Base-by-base conservation (phyloP, 2,888 invertebrate species). In the Peribatodes rhomboidaria region DNA sequence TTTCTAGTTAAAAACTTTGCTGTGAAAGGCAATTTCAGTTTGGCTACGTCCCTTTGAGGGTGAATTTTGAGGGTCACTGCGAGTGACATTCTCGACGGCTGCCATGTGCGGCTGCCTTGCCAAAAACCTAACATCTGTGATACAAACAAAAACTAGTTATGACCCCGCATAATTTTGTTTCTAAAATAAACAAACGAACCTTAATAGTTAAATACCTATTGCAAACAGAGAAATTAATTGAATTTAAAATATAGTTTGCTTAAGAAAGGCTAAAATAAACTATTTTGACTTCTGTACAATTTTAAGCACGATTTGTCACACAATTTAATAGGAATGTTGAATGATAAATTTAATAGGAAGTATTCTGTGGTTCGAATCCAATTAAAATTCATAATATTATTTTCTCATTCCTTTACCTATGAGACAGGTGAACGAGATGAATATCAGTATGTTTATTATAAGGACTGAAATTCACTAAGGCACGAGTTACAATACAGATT, bases 401-500 rank as follows among this genome's bases (percentile, higher is more conserved):
- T 59, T 79, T 78, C 81, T 72, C 72, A 75, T 81, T 73, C 73
- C 75, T 81, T 85, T 82, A 85, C 80, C 72, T 69, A n/a, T 61
- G 61, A 69, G 76, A 71, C 85, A 86, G 85, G 83, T 88, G 81
- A 78, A 80, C 74, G 72, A 81, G 85, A 86, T 87, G 85, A 86
- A 83, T 81, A 86, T 87, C 83, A 82, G 82, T 81, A 82, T 86
- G 84, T 86, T 86, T 78, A 78, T 86, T 84, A 87, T 56, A 56
- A 62, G 56, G 50, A 11, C n/a, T 8, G 37, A 39, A 49, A 41
- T 47, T 14, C 61, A 54, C 39, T 16, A 13, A 44, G 41, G 13
- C n/a, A 14, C 10, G 18, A 20, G 18, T 7, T 39, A 3, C 9
- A 13, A 37, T n/a, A n/a, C n/a, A 3, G 13, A 9, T 1, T 16